Evolutionary conservation across 2,113 vertebrate genomes (phyloP), one percentile per base, ranked within the genome.

Genomic region (Centropus bengalensis): DNA sequence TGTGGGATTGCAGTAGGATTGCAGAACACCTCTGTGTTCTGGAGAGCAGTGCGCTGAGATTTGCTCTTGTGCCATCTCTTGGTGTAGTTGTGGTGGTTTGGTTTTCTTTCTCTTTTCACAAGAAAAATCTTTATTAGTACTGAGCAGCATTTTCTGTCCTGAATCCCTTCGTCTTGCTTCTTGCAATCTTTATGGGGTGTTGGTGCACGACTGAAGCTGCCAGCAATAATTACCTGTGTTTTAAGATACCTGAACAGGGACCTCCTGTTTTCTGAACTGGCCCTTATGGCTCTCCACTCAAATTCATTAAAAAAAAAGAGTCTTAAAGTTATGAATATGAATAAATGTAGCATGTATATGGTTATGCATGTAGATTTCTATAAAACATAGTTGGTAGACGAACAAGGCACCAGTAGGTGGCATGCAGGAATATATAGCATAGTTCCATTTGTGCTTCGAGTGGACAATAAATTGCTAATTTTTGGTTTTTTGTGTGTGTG

Each of bases 341-440:
- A 28, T 18, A 63, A 80, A 58, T 10, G 8, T 4, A 6, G 8
- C 16, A 4, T 2, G 2, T 56, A 4, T 13, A 2, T 22, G 20
- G 47, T 23, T 49, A 49, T 49, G 47, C 10, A 49, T 9, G 20
- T 63, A 28, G 16, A 28, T 86, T 30, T 82, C 47, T 74, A 0
- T 38, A 33, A 70, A 78, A 66, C 21, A 30, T 16, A 21, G 11
- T n/a, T 58, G 64, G 89, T 52, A 82, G 68, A 40, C 67, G 91
- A 88, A 22, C 67, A 63, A 93, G 85, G 70, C 71, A 89, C 95
- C 95, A 95, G 96, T 86, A 97, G 96, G 85, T 97, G 95, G 93
- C 95, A 96, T 91, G 94, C 21, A 10, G 96, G 96, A 94, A 95
- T 91, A 82, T 63, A 56, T 20, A 90, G 89, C 19, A 0, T 4